Percentiles rank a stretch among this genome's conserved stretches.
Evolutionary conservation across 2,113 vertebrate genomes (phyloP).

Genomic region (Chaetops frenatus): DNA sequence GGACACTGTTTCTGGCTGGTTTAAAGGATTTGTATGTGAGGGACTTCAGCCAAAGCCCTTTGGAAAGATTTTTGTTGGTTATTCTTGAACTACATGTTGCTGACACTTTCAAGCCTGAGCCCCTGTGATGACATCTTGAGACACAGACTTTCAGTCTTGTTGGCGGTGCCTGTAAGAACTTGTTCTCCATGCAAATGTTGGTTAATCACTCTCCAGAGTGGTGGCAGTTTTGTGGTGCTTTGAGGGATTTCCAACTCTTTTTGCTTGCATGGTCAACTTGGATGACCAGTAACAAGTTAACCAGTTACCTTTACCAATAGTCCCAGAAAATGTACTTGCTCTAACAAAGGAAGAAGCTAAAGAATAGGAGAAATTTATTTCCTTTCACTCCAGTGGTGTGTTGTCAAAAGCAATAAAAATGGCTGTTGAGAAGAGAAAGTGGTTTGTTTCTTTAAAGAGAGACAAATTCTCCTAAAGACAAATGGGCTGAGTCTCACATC

Average conservation of each 20-base stretch:
- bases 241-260: background rate
- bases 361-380: background rate
- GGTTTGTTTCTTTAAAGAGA: background rate
- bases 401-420: background rate
- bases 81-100: background rate
- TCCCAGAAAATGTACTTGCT: background rate
- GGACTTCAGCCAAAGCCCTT: background rate
- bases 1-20: background rate
- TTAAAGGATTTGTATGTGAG: background rate
- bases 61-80: background rate
- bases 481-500: background rate
- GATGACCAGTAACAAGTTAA: background rate
- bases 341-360: background rate
- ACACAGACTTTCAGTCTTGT: background rate
- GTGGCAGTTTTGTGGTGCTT: background rate
- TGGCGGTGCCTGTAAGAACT: background rate
- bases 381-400: background rate
- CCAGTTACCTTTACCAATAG: background rate
- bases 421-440: background rate
- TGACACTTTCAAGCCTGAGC: background rate
- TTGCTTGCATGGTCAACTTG: background rate
- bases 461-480: background rate
- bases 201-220: background rate
- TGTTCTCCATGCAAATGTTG: background rate
- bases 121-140: background rate